Conservation (phyloP, 2,113 vertebrate genomes). For the Oriolus oriolus region DNA sequence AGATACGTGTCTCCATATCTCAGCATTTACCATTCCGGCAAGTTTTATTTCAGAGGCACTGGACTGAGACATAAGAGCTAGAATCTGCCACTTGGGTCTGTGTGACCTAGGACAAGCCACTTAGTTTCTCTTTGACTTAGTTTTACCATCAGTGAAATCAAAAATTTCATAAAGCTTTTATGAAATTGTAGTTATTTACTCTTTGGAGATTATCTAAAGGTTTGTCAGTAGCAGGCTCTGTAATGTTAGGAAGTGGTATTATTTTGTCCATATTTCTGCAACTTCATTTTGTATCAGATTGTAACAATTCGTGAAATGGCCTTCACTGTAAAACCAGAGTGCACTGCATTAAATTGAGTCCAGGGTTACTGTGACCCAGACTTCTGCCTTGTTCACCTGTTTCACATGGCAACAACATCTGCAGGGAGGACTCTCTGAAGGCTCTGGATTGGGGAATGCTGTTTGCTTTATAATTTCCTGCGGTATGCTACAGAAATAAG, state of each 20-base stretch:
- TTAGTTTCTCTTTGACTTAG: background rate
- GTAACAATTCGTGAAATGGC: background rate
- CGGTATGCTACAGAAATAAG: background rate
- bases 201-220: background rate
- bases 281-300: background rate
- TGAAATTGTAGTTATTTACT: background rate
- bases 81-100: background rate
- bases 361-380: background rate
- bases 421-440: background rate
- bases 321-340: background rate
- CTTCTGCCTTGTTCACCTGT: background rate
- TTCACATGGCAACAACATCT: background rate
- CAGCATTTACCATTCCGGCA: background rate
- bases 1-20: background rate
- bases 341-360: background rate
- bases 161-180: background rate
- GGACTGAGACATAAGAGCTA: background rate
- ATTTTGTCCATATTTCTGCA: background rate
- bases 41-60: background rate
- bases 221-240: background rate
- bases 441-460: background rate
- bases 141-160: background rate
- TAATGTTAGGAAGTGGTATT: background rate
- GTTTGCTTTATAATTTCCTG: background rate
- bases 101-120: background rate